These are phyloP conservation scores for Cotesia congregata DNA, from an alignment of 2,888 invertebrate species.

Conservation along the genomic window DNA sequence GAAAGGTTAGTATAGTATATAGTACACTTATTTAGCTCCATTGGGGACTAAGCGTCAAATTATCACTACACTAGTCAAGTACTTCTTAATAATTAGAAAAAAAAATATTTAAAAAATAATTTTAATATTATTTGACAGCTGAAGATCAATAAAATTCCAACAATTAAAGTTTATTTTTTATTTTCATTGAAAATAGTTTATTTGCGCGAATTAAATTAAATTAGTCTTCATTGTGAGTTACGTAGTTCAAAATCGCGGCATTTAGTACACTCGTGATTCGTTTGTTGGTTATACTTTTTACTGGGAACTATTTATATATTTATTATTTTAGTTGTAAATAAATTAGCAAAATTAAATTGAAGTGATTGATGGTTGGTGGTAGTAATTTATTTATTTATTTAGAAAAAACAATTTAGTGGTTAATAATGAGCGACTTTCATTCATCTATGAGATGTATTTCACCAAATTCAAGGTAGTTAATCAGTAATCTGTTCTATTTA, in stretches of 20 bases:
- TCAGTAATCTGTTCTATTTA: conserved; percentile 11
- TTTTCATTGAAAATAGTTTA: background rate
- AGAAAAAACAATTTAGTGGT: background rate
- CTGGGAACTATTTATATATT: background rate
- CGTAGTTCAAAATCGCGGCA: background rate
- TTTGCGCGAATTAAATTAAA: background rate
- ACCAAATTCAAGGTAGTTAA: conserved; percentile 62
- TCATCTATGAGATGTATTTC: conserved; percentile 65
- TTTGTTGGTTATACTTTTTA: background rate
- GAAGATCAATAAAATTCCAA: background rate
- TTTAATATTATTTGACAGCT: background rate
- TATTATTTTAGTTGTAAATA: background rate
- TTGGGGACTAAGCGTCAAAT: background rate
- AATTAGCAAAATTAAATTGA: background rate
- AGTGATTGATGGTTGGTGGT: background rate
- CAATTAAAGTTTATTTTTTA: background rate
- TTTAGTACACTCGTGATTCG: background rate
- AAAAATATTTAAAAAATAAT: background rate
- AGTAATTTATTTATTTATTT: background rate
- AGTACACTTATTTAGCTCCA: too few species aligned
- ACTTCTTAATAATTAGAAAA: background rate
- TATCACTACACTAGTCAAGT: background rate
- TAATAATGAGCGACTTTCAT: conserved; percentile 61
- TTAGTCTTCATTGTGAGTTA: too few species aligned
- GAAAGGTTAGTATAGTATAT: too few species aligned